These are phyloP conservation scores for Xylophagus ater DNA, from an alignment of 2,888 invertebrate genomes.

Conservation along the genomic window DNA sequence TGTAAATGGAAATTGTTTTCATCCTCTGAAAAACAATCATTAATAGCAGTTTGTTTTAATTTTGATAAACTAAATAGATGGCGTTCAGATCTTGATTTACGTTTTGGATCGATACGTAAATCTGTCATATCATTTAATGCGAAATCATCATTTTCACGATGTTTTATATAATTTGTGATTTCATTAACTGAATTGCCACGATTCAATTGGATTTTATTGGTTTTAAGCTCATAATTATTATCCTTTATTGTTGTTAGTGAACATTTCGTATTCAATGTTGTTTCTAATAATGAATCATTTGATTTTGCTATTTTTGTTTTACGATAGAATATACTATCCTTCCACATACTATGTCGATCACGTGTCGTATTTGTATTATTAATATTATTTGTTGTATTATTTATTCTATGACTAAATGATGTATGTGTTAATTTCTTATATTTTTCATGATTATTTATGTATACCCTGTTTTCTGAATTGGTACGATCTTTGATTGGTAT, in stretches of 20 bases:
- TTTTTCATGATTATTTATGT: constrained; percentile 32
- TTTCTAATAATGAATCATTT: constrained; percentile 36
- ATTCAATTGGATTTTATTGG: too few species aligned
- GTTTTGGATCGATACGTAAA: constrained; percentile 14
- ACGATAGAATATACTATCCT: constrained; percentile 38
- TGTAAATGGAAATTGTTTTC: constrained; percentile 20
- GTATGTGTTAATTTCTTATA: constrained; percentile 38
- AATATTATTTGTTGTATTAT: constrained; percentile 4
- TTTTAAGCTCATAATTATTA: constrained; percentile 33
- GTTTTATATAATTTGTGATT: constrained; percentile 17
- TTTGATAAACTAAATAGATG: constrained; percentile 31
- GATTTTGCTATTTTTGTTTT: constrained; percentile 39
- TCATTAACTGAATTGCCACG: constrained; percentile 28
- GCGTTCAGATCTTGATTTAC: constrained; percentile 25
- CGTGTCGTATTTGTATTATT: constrained; percentile 7
- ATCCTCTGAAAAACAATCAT: constrained; percentile 32
- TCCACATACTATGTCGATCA: constrained; percentile 34
- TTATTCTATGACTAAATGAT: constrained; percentile 28
- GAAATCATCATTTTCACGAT: constrained; percentile 10
- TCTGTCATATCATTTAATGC: constrained; percentile 9
- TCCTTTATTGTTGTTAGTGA: constrained; percentile 29
- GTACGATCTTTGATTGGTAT: constrained; percentile 36
- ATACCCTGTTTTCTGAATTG: constrained; percentile 36
- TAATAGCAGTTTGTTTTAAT: constrained; percentile 36
- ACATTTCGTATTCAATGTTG: constrained; percentile 29